phyloP scores from a whole-genome alignment of 2,113 vertebrate species.

The Charina bottae region DNA sequence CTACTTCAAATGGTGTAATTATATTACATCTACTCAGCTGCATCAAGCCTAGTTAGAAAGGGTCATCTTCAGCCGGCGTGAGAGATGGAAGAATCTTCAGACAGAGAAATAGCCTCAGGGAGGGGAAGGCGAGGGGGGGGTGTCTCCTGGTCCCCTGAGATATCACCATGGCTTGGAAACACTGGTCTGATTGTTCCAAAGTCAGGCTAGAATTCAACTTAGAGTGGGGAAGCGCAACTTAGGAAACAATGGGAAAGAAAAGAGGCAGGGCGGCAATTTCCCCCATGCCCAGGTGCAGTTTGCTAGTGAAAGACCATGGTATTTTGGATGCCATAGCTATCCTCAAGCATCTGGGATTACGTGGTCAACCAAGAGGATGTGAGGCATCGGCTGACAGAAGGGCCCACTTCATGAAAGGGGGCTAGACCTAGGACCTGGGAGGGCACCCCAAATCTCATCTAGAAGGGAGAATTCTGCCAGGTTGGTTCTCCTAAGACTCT shows the following conservation, averaged over 20 bases:
- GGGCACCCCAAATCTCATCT: background rate
- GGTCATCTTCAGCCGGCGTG: background rate
- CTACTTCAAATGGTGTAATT: slow-evolving; percentile 10
- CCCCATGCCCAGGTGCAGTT: slow-evolving; percentile 19
- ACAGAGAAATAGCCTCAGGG: slow-evolving; percentile 27
- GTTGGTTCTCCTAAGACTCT: background rate
- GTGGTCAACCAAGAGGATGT: rapidly evolving
- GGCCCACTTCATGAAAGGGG: background rate
- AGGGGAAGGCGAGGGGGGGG: background rate
- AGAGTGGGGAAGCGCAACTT: background rate
- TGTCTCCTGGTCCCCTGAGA: slow-evolving; percentile 20
- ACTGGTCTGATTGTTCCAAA: slow-evolving; percentile 25
- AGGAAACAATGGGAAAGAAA: slow-evolving; percentile 26
- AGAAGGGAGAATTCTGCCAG: background rate
- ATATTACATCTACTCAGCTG: slow-evolving; percentile 15
- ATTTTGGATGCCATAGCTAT: slow-evolving; percentile 6
- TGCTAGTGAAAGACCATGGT: slow-evolving; percentile 10
- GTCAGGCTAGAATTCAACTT: slow-evolving; percentile 5
- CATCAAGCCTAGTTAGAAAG: background rate
- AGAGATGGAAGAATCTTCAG: slow-evolving; percentile 23
- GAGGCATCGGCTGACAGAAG: rapidly evolving
- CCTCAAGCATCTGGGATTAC: background rate
- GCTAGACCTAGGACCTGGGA: background rate
- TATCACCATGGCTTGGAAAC: slow-evolving; percentile 27
- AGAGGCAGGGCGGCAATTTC: background rate